Conservation (phyloP, 2,888 invertebrate species). For the Drosophila nr. perissopoda region DNA sequence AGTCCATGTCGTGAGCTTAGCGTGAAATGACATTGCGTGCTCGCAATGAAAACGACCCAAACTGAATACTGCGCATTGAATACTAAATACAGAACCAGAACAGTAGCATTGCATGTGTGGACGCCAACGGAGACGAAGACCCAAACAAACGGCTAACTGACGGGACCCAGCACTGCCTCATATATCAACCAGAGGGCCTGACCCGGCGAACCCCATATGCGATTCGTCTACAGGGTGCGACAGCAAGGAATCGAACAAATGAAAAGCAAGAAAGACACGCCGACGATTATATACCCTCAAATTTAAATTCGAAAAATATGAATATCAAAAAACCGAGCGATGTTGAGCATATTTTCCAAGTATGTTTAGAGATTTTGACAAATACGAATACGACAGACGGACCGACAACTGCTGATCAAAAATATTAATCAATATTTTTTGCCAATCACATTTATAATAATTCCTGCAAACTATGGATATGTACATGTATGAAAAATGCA, state of each 20-base stretch:
- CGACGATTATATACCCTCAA: neutral
- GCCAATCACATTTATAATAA: no score
- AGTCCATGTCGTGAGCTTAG: conserved; percentile 57
- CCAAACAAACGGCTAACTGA: conserved; percentile 38
- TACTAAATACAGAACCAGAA: conserved; percentile 22
- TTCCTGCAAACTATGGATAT: neutral
- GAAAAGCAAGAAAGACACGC: neutral
- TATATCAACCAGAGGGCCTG: conserved; percentile 50
- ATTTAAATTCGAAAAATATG: neutral
- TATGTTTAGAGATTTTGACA: neutral
- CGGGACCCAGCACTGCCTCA: conserved; percentile 32
- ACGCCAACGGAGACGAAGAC: conserved; percentile 24
- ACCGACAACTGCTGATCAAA: neutral
- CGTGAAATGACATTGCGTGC: conserved; percentile 75
- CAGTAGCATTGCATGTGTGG: conserved; percentile 71
- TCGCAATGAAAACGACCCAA: conserved; percentile 55
- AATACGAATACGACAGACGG: neutral
- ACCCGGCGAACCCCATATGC: conserved; percentile 7
- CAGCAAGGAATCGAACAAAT: neutral
- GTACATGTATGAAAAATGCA: neutral
- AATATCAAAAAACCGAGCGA: neutral
- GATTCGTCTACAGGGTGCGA: conserved; percentile 26
- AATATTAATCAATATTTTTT: neutral
- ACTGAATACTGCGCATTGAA: conserved; percentile 30
- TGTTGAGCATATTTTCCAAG: neutral